Evolutionary conservation across 2,888 invertebrate species (phyloP).

Genomic region (Machimus rusticus): DNA sequence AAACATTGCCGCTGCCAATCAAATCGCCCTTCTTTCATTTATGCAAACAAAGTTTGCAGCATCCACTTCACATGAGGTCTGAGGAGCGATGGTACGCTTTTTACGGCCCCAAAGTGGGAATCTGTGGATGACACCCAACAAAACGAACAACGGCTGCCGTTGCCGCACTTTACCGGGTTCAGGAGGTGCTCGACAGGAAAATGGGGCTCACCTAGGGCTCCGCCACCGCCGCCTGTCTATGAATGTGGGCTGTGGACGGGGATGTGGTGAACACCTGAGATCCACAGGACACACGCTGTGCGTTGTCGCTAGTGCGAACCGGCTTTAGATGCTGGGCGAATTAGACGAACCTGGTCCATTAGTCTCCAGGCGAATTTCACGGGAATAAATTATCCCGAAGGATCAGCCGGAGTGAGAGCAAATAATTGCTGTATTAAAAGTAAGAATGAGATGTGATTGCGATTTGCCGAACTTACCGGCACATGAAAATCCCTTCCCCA

Average conservation of each 20-base stretch:
- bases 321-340: background rate
- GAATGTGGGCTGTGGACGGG: background rate
- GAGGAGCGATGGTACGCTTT: background rate
- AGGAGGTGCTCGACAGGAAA: background rate
- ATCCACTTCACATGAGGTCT: background rate
- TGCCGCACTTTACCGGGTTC: background rate
- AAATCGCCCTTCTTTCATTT: background rate
- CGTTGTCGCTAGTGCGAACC: background rate
- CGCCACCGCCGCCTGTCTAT: background rate
- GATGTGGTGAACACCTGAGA: constrained; percentile 17
- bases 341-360: background rate
- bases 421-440: background rate
- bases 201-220: background rate
- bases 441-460: background rate
- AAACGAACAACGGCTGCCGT: background rate
- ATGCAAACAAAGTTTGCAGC: background rate
- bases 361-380: background rate
- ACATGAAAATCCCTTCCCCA: background rate
- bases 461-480: background rate
- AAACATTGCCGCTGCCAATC: background rate
- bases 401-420: background rate
- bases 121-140: background rate
- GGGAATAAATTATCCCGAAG: background rate
- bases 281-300: background rate
- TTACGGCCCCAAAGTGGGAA: background rate